Percentiles rank a stretch among this genome's conserved stretches.
Conservation (phyloP, 2,888 invertebrate genomes). For the Cephalotes varians region DNA sequence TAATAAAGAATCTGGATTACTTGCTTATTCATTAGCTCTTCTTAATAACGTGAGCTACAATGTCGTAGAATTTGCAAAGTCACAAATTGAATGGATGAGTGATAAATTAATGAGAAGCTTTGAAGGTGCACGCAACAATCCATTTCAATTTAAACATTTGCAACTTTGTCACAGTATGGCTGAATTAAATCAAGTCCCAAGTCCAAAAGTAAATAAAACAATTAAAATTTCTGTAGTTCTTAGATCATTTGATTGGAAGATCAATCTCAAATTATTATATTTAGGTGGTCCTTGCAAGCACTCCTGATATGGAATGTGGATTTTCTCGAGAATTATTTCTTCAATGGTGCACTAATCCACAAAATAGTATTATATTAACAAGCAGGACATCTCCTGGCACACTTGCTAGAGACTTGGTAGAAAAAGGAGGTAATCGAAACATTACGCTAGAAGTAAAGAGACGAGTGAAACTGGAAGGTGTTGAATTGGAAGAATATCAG, state of each 20-base stretch:
- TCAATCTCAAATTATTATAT: conserved; percentile 27
- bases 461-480: conserved; percentile 91
- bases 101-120: conserved; percentile 98
- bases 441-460: conserved; percentile 91
- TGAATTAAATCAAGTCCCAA: conserved; percentile 94
- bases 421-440: conserved; percentile 91
- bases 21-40: conserved; percentile 97
- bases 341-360: conserved; percentile 96
- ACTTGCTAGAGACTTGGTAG: conserved; percentile 92
- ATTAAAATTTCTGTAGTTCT: background rate
- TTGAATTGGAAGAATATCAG: conserved; percentile 92
- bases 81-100: conserved; percentile 99
- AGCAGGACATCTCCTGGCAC: conserved; percentile 94
- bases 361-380: conserved; percentile 98
- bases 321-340: conserved; percentile 97
- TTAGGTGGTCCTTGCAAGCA: conserved; percentile 96
- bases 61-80: conserved; percentile 99
- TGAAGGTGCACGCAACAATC: conserved; percentile 96
- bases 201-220: conserved; percentile 90
- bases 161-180: conserved; percentile 97
- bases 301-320: conserved; percentile 97
- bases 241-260: conserved; percentile 30
- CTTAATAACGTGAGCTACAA: conserved; percentile 99
- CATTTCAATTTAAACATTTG: conserved; percentile 97
- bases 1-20: conserved; percentile 97